Base-by-base conservation (phyloP, 2,888 invertebrate genomes). In the Nomada lathburiana region DNA sequence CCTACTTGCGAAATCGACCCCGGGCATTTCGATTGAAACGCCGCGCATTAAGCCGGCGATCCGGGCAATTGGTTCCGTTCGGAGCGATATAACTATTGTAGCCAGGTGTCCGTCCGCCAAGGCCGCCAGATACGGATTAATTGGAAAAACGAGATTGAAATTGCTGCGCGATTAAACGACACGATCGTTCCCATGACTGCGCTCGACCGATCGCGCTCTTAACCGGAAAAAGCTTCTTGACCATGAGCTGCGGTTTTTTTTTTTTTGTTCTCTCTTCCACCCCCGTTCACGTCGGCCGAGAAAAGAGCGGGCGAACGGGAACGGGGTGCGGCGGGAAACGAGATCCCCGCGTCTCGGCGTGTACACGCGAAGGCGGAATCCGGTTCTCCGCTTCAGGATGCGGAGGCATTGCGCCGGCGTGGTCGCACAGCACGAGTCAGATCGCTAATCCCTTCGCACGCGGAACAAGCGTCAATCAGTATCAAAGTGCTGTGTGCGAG, bases 391-490 rank as follows among this genome's bases (percentile, higher is more conserved):
- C 42, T 44, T 20, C 13, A n/a, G 72, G 63, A 52, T 36, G 18
- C 26, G 13, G n/a, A 26, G n/a, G 5, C n/a, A 42, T 11, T 20
- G 71, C 57, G 77, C 68, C 64, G 65, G n/a, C 77, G 77, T 29
- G 44, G 53, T 69, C 55, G 50, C 69, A 76, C 79, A 77, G 72
- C 55, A 77, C 73, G 26, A 73, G 59, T 74, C 70, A 26, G 71
- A 82, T 82, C 83, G 84, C 87, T 89, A 89, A 88, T 89, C 85
- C 82, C 81, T 82, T 78, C 86, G 88, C 89, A 86, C 88, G 87
- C 86, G 90, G 16, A 91, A 92, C 91, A 91, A 92, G 91, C 91
- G 92, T 92, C 92, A 91, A 92, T 92, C 92, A 92, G 91, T 88
- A 83, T 88, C 88, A 86, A 84, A 68, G 85, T 75, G 81, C 82